Base-by-base conservation (phyloP, 2,797 vertebrate genomes). In the Lophius americanus region DNA sequence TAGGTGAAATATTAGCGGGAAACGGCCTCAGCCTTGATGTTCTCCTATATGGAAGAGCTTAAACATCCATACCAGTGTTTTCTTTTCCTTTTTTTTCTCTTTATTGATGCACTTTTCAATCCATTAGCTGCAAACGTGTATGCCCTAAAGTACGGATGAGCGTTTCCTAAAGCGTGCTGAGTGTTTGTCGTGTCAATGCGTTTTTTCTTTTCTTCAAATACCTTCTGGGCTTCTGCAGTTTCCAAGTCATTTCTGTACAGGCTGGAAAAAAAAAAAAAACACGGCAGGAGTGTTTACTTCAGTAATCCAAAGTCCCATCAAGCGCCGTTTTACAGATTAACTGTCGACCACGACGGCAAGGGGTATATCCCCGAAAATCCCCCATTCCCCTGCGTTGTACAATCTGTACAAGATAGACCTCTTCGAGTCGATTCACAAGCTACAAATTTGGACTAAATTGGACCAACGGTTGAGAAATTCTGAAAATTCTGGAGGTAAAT, bases 1-100 rank as follows among this genome's bases (percentile, higher is more conserved):
- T 44, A 9, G 42, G 48, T 65, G 74, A 74, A 72, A 73, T 58
- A 46, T 37, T 58, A 60, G 60, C 43, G 56, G 54, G 63, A 64
- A 43, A 32, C 71, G 76, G 47, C 65, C 46, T 73, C 66, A 70
- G 52, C 39, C 50, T 57, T 38, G 44, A 52, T 59, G 9, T 53
- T 42, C 41, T 12, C 7, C 38, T 8, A 37, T n/a, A 14, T 32
- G 10, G 36, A 36, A 11, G 55, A 73, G 39, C 54, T 60, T 62
- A 54, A 70, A 41, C 44, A 49, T n/a, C 23, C 5, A 49, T n/a
- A 35, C 5, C 0, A 5, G 44, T 39, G 32, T 53, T 23, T 23
- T 2, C 23, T 23, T 23, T 23, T 23, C 23, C 23, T 23, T 23
- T 23, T 23, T 23, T 2, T 23, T 23, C 2, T 23, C 2, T 23